A percentile compares a stretch with the other conserved stretches of the same genome.
phyloP scores from a whole-genome alignment of 2,113 vertebrate genomes.

The Caloenas nicobarica region DNA sequence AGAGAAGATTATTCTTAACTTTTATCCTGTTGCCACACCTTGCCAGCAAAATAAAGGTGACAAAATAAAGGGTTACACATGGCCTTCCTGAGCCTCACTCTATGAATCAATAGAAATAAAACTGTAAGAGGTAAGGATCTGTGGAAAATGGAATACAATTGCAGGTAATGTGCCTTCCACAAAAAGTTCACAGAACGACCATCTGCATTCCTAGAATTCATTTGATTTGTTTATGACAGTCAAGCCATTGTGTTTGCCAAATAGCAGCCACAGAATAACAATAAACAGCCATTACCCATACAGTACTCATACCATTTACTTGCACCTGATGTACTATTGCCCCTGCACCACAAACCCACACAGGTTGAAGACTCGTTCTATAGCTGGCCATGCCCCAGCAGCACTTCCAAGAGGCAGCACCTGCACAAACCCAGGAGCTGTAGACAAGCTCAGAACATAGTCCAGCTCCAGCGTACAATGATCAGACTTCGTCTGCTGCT shows the following conservation, averaged over 20 bases:
- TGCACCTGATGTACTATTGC: not conserved
- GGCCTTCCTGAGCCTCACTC: not conserved
- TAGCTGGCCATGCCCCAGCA: not conserved
- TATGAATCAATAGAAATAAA: not conserved
- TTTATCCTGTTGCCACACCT: not conserved
- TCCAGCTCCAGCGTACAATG: not conserved
- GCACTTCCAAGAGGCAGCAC: not conserved
- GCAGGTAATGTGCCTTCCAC: not conserved
- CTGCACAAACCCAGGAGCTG: not conserved
- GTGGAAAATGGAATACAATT: not conserved
- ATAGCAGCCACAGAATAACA: not conserved
- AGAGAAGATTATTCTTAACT: not conserved
- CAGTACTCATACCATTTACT: not conserved
- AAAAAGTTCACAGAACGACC: not conserved
- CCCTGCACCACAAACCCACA: not conserved
- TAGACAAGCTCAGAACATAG: not conserved
- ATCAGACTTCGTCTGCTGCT: not conserved
- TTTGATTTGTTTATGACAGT: not conserved
- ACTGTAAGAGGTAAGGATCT: not conserved
- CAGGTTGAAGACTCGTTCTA: not conserved
- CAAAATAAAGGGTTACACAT: not conserved
- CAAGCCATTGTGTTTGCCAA: not conserved
- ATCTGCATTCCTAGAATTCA: not conserved
- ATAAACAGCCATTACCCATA: not conserved
- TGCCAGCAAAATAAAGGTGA: not conserved